Base-by-base conservation (phyloP, 2,797 vertebrate species). In the Morus bassanus region DNA sequence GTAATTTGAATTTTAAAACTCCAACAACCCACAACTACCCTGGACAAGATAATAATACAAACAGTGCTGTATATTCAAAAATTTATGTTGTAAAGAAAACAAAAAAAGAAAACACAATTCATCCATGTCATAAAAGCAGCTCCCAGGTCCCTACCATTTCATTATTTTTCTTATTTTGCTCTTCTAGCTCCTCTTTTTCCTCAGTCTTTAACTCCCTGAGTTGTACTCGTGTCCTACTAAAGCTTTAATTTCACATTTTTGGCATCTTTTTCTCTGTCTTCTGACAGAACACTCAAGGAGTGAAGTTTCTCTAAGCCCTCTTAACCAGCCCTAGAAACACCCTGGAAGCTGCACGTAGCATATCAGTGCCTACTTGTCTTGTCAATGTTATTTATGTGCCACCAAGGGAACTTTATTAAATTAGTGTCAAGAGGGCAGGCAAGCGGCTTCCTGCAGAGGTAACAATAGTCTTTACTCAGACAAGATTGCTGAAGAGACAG, bases 391-490 rank as follows among this genome's bases (percentile, higher is more conserved):
- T 93, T 95, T 89, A 84, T 63, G 80, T 75, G 80, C 88, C 94
- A 94, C 67, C 85, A 43, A 73, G 89, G 91, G 91, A 80, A 74
- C 50, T 61, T 80, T 18, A 87, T 69, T 80, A 67, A 88, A 93
- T 89, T 80, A 83, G 88, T 91, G 89, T 88, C 94, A 72, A 92
- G 93, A 93, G 92, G 92, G 93, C 90, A 96, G 86, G 86, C 9
- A 19, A 90, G 79, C n/a, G 16, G 83, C 77, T 93, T 96, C 88
- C 92, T 94, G 86, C 90, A 81, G 91, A 94, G 85, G 87, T 41
- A 57, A 74, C 86, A 88, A 88, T 63, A 83, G 73, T 45, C 76
- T 93, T 78, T 85, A 23, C 88, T 89, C 85, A 45, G 57, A 50
- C 8, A 46, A 96, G 91, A 93, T n/a, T 79, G 92, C 76, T 91